These are phyloP conservation scores for Xanthia icteritia DNA, from an alignment of 2,888 invertebrate species.

Conservation along the genomic window DNA sequence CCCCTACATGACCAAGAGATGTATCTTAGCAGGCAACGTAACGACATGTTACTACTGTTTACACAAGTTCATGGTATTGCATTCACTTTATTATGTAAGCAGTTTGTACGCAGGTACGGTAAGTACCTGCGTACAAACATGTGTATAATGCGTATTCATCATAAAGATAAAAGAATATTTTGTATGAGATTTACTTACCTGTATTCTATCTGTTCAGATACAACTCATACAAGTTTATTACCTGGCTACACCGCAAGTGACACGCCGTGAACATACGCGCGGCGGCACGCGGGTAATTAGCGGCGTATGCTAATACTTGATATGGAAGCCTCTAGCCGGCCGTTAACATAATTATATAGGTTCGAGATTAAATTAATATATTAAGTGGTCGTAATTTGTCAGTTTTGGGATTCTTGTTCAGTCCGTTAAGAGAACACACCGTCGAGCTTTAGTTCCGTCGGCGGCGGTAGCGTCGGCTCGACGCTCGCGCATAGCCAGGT, in stretches of 20 bases:
- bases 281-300: slow-evolving; percentile 64
- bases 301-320: slow-evolving; percentile 61
- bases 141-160: too few species aligned
- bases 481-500: neutral
- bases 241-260: slow-evolving; percentile 48
- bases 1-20: neutral
- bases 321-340: slow-evolving; percentile 33
- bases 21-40: neutral
- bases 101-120: neutral
- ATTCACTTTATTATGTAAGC: neutral
- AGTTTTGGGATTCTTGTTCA: slow-evolving; percentile 43
- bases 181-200: neutral
- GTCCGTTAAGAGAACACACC: neutral
- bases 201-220: slow-evolving; percentile 17
- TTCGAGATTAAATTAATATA: slow-evolving; percentile 31
- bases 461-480: neutral
- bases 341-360: slow-evolving; percentile 61
- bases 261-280: slow-evolving; percentile 65
- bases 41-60: neutral
- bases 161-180: slow-evolving; percentile 41
- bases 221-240: slow-evolving; percentile 43
- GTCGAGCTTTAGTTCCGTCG: slow-evolving; percentile 12
- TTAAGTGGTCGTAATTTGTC: slow-evolving; percentile 37
- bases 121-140: too few species aligned
- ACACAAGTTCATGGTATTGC: neutral